Evolutionary conservation across 1,140 invertebrate genomes (phyloP).

Genomic region (Leptinotarsa lineolata): DNA sequence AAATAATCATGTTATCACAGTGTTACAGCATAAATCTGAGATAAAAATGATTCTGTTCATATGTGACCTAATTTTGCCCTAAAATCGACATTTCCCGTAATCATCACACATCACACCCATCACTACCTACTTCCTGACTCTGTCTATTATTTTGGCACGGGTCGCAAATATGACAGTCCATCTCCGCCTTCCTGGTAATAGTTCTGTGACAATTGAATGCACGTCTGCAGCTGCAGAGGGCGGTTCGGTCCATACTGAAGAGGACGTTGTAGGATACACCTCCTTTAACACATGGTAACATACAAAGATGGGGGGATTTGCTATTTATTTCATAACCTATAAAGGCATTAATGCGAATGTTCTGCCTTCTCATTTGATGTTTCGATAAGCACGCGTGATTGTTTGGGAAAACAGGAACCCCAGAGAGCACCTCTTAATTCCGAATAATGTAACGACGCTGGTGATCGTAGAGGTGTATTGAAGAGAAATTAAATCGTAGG

Average conservation of each 20-base stretch:
- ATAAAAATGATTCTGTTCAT: too few species aligned
- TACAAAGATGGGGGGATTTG: constrained; percentile 26
- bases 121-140: constrained; percentile 25
- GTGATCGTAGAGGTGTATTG: not conserved
- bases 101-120: constrained; percentile 8
- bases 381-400: constrained; percentile 30
- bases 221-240: constrained; percentile 30
- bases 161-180: constrained; percentile 26
- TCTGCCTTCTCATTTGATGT: constrained; percentile 25
- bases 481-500: too few species aligned
- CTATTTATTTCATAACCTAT: constrained; percentile 32
- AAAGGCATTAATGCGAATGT: constrained; percentile 33
- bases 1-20: too few species aligned
- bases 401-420: constrained; percentile 38
- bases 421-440: not conserved
- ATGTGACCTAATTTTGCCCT: too few species aligned
- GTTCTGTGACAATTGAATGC: constrained; percentile 12
- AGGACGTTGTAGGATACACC: constrained; percentile 12
- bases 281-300: constrained; percentile 31
- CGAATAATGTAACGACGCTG: not conserved
- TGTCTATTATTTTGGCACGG: constrained; percentile 34
- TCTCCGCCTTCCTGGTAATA: constrained; percentile 27
- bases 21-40: too few species aligned
- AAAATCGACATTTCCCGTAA: constrained; percentile 6
- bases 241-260: constrained; percentile 18